Evolutionary conservation across 2,888 invertebrate genomes (phyloP).

Genomic region (Dicroscelio sp.): DNA sequence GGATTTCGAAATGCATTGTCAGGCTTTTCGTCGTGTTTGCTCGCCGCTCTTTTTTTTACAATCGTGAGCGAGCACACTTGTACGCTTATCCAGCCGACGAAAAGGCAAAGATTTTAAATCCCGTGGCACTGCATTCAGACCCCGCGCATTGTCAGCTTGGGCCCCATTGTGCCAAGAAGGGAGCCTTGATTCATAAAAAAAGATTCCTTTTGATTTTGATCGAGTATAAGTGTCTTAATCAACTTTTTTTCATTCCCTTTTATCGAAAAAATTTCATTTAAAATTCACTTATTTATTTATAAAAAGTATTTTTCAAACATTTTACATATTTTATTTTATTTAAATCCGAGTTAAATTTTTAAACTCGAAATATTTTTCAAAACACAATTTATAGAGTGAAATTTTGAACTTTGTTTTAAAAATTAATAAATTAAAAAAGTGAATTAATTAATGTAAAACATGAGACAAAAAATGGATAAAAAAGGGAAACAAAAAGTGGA

Average conservation of each 20-base stretch:
- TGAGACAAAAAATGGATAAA: too few relatives aligned
- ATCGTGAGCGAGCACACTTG: slow-evolving; percentile 74
- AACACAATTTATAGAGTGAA: too few relatives aligned
- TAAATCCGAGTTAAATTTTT: too few relatives aligned
- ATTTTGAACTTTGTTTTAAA: too few relatives aligned
- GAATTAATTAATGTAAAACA: too few relatives aligned
- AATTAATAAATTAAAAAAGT: too few relatives aligned
- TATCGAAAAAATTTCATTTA: neutral
- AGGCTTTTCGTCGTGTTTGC: slow-evolving; percentile 74
- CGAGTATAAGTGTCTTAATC: slow-evolving; percentile 75
- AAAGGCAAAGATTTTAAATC: slow-evolving; percentile 82
- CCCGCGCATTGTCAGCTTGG: slow-evolving; percentile 62
- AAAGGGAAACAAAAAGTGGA: neutral
- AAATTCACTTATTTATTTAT: neutral
- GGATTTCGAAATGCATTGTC: slow-evolving; percentile 73
- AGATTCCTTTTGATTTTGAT: slow-evolving; percentile 72
- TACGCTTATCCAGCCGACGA: slow-evolving; percentile 74
- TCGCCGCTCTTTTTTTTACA: slow-evolving; percentile 66
- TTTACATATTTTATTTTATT: too few relatives aligned
- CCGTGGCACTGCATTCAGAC: slow-evolving; percentile 73
- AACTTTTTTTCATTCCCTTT: neutral
- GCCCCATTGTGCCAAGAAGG: slow-evolving; percentile 51
- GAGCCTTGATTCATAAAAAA: slow-evolving; percentile 63
- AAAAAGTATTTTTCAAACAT: too few relatives aligned
- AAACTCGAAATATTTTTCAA: too few relatives aligned